Evolutionary conservation across 2,113 vertebrate genomes (phyloP), one percentile per base, ranked within the genome.

Genomic region (Cyanoliseus patagonus): DNA sequence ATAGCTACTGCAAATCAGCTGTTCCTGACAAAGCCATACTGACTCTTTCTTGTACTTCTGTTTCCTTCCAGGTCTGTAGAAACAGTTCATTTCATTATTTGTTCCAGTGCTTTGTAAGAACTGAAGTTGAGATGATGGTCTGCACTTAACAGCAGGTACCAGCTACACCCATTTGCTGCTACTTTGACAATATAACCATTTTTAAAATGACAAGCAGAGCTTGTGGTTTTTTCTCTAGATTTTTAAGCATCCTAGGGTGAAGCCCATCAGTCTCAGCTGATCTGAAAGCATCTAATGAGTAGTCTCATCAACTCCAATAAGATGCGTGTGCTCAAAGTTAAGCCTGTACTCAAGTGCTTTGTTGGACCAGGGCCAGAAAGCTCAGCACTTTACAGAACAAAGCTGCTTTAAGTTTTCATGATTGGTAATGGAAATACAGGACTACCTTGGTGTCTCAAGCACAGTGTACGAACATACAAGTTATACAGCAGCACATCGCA

Each of bases 271-370:
- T 41, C 39, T 92, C 83, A 89, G 64, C 25, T 91, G 92, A 93
- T 95, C 77, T 94, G 88, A 96, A 94, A 96, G 57, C 52, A 19
- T 69, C 83, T 96, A 95, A 95, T 92, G 68, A 93, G 86, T 49
- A 83, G 64, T 88, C 86, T 90, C 77, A 94, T 93, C 90, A 93
- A 5, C 72, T 85, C 75, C 86, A 95, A 79, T 86, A 90, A 95
- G 88, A 92, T 89, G 91, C 77, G 39, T 82, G 91, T 87, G 74
- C 77, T 95, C 67, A 88, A 96, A 94, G 83, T 94, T 87, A 95
- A 96, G 74, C 77, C 49, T 87, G 66, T 85, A 82, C 37, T 95
- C 96, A 84, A 96, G 94, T 96, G 88, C 62, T 95, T 94, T 85
- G 46, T 39, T 94, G 96, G 95, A 95, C 47, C 23, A 28, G 37